Conservation (phyloP, 2,888 invertebrate species). For the Scaptodrosophila latifasciaeformis region DNA sequence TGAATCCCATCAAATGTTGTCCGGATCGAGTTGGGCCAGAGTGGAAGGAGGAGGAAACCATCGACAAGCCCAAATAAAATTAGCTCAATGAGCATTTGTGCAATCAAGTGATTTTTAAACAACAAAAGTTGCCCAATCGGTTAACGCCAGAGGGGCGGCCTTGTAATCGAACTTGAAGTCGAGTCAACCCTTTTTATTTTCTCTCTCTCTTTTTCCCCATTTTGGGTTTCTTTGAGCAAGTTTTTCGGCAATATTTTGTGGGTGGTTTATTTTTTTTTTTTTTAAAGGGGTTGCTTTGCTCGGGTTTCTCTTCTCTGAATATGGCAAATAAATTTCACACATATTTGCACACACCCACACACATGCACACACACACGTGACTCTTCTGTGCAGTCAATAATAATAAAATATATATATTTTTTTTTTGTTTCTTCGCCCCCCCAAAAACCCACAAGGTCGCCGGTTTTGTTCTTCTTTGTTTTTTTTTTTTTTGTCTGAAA, state of each 20-base stretch:
- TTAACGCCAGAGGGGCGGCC: slow-evolving; percentile 2
- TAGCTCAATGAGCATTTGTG: slow-evolving; percentile 72
- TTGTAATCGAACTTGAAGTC: slow-evolving; percentile 38
- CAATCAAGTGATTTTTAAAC: slow-evolving; percentile 69
- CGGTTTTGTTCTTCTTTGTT: too few species aligned
- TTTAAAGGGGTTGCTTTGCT: slow-evolving; percentile 6
- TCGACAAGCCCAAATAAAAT: slow-evolving; percentile 54
- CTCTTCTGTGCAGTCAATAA: slow-evolving; percentile 54
- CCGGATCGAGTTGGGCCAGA: slow-evolving; percentile 47
- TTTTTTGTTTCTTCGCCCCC: too few species aligned
- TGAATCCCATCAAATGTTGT: slow-evolving; percentile 59
- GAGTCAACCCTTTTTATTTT: slow-evolving; percentile 47
- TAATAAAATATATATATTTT: too few species aligned
- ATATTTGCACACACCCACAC: slow-evolving; percentile 59
- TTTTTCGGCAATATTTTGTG: too few species aligned
- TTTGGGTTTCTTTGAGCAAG: too few species aligned
- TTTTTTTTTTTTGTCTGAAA: too few species aligned
- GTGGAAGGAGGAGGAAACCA: neutral
- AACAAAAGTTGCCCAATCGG: slow-evolving; percentile 36
- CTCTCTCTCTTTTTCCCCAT: too few species aligned
- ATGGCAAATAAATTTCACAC: slow-evolving; percentile 65
- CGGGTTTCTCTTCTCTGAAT: too few species aligned
- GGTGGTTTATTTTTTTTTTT: too few species aligned
- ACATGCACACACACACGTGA: slow-evolving; percentile 8
- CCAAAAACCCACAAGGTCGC: too few species aligned